phyloP scores from a whole-genome alignment of 1,140 invertebrate genomes.

The Cyclargus thomasi region DNA sequence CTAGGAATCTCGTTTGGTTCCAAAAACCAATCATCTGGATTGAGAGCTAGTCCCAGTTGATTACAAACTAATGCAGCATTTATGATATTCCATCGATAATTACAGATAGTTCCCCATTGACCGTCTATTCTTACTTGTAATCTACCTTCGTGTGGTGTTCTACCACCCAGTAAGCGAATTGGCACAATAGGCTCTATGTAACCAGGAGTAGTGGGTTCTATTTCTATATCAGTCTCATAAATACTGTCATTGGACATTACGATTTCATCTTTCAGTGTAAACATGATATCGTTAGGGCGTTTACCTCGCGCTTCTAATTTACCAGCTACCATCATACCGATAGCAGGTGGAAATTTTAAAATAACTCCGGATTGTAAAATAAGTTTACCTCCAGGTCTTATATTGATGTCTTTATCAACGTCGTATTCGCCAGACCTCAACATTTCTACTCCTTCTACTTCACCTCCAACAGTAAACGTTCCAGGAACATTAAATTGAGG shows the following conservation, averaged over 20 bases:
- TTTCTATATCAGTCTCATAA: constrained; percentile 75
- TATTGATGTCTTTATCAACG: constrained; percentile 92
- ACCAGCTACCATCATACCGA: constrained; percentile 98
- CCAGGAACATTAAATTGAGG: constrained; percentile 83
- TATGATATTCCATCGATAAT: constrained; percentile 95
- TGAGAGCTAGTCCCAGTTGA: constrained; percentile 93
- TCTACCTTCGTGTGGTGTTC: constrained; percentile 84
- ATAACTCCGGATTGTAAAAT: constrained; percentile 91
- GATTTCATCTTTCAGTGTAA: constrained; percentile 86
- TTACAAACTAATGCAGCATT: constrained; percentile 96
- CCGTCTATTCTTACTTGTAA: constrained; percentile 87
- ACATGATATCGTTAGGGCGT: constrained; percentile 83
- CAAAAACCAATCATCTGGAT: constrained; percentile 93
- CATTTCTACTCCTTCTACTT: constrained; percentile 90
- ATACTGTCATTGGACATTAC: constrained; percentile 78
- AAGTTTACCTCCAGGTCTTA: constrained; percentile 90
- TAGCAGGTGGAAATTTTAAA: constrained; percentile 89
- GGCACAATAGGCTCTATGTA: constrained; percentile 77
- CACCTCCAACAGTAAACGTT: constrained; percentile 86
- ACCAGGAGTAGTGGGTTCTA: constrained; percentile 75
- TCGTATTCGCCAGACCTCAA: constrained; percentile 87
- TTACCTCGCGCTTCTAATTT: constrained; percentile 88
- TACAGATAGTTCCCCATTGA: constrained; percentile 98
- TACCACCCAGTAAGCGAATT: constrained; percentile 85
- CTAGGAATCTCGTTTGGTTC: constrained; percentile 86